Conservation (phyloP, 1,140 invertebrate species). For the Drosophila rhopaloa region DNA sequence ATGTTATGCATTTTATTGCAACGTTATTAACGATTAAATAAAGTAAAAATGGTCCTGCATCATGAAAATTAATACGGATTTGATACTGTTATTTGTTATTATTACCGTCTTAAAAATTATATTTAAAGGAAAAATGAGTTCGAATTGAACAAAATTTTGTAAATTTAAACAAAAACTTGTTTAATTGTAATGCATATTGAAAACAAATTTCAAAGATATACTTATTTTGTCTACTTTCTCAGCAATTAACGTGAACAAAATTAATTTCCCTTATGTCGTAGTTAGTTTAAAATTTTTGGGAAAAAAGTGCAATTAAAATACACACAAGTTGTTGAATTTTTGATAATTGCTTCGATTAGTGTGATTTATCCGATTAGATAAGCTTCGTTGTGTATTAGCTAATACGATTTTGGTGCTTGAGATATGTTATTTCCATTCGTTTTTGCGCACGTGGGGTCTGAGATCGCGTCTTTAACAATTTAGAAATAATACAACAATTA, state of each 20-base stretch:
- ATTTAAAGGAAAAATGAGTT: too few relatives aligned
- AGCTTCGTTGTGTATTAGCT: slow-evolving; percentile 12
- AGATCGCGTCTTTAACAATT: slow-evolving; percentile 31
- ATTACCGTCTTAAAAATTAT: too few relatives aligned
- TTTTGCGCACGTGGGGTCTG: slow-evolving; percentile 25
- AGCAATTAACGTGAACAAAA: neutral
- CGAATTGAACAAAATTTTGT: too few relatives aligned
- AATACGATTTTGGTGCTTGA: slow-evolving; percentile 16
- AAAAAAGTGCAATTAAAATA: neutral
- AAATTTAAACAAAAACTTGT: too few relatives aligned
- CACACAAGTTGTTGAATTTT: slow-evolving; percentile 18
- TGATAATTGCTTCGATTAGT: slow-evolving; percentile 40
- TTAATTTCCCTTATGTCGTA: neutral
- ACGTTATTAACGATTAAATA: too few relatives aligned
- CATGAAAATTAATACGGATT: too few relatives aligned
- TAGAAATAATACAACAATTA: slow-evolving; percentile 47
- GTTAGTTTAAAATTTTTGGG: neutral
- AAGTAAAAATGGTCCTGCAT: too few relatives aligned
- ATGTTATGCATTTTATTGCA: too few relatives aligned
- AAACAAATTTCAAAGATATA: neutral
- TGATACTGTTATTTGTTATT: too few relatives aligned
- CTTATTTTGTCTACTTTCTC: too few relatives aligned
- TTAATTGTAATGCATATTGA: too few relatives aligned
- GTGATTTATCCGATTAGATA: slow-evolving; percentile 32
- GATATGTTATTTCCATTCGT: slow-evolving; percentile 33